Conservation (phyloP, 2,888 invertebrate genomes). For the Tipula confusa region DNA sequence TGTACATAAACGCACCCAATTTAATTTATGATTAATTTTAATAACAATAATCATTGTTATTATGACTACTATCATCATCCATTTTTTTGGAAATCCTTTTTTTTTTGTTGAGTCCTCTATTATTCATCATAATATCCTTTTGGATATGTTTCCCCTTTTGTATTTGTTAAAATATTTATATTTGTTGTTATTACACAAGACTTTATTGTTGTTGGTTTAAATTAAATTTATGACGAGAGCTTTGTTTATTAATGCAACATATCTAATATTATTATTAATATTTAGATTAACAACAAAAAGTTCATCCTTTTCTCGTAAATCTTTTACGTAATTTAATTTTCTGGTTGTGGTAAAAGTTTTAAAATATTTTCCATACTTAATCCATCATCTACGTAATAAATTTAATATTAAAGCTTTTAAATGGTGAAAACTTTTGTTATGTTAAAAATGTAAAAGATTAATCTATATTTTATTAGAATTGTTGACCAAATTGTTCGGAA, state of each 20-base stretch:
- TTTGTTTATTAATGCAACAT: background rate
- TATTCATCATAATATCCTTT: background rate
- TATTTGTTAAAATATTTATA: background rate
- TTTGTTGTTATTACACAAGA: background rate
- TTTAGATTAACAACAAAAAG: background rate
- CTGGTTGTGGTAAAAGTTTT: no score
- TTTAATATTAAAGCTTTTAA: no score
- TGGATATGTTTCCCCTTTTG: background rate
- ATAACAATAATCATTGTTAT: constrained; percentile 14
- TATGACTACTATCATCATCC: background rate
- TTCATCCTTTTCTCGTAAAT: no score
- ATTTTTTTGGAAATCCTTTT: constrained; percentile 15
- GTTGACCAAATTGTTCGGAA: no score
- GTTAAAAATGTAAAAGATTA: no score
- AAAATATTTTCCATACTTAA: no score
- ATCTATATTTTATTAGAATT: no score
- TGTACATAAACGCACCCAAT: constrained; percentile 16
- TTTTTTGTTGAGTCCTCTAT: background rate
- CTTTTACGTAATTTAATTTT: no score
- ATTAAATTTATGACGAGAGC: background rate
- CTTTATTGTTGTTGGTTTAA: background rate
- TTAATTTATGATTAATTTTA: constrained; percentile 25
- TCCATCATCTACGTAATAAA: no score
- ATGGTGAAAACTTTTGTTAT: no score
- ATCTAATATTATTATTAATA: background rate